phyloP scores from a whole-genome alignment of 1,140 invertebrate genomes.

The Drosophila bocki region DNA sequence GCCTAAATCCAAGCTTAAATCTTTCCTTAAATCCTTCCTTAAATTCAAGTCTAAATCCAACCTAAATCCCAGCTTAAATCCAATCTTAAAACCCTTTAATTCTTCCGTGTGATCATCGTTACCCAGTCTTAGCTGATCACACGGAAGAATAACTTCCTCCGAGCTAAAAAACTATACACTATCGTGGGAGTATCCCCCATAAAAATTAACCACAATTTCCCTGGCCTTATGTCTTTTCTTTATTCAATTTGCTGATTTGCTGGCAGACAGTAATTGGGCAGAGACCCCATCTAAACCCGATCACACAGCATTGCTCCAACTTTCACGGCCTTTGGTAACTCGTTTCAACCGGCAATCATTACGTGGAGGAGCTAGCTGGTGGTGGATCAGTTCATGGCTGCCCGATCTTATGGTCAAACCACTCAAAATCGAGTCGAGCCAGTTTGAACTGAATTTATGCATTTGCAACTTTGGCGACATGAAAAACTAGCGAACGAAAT shows the following conservation, averaged over 20 bases:
- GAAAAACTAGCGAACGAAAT: conserved; percentile 30
- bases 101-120: no score
- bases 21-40: no score
- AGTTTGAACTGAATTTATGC: conserved; percentile 40
- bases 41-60: no score
- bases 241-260: conserved; percentile 17
- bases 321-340: conserved; percentile 47
- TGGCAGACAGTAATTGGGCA: conserved; percentile 42
- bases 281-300: conserved; percentile 31
- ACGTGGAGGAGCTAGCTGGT: conserved; percentile 21
- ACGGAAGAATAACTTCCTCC: conserved; percentile 20
- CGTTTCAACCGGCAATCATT: conserved; percentile 33
- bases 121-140: background rate
- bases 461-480: conserved; percentile 19
- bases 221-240: background rate
- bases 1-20: no score
- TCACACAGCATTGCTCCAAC: conserved; percentile 28
- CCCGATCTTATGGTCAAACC: conserved; percentile 37
- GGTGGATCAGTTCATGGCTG: conserved; percentile 35
- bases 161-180: background rate
- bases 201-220: conserved; percentile 5
- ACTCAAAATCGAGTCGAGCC: conserved; percentile 56
- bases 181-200: conserved; percentile 38
- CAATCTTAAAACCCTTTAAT: no score
- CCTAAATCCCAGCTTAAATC: no score